Evolutionary conservation across 1,140 invertebrate species (phyloP).

Genomic region (Hesperophylax magnus): DNA sequence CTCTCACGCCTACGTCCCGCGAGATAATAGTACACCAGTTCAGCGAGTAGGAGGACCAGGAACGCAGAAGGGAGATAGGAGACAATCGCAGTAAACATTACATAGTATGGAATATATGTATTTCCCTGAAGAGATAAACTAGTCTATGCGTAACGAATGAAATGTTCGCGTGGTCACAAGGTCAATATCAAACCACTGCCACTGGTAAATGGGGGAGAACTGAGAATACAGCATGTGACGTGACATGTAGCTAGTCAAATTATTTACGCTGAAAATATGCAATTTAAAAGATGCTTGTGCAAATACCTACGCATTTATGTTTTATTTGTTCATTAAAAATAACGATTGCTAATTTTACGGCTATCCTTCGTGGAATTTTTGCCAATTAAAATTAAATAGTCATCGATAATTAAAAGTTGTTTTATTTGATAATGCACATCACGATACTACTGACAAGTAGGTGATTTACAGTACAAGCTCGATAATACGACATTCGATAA

Average conservation of each 20-base stretch:
- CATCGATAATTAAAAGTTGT: too few species aligned
- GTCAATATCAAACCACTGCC: background rate
- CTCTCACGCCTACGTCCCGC: too few species aligned
- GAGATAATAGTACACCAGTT: background rate
- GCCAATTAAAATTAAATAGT: background rate
- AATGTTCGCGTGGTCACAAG: slow-evolving; percentile 9
- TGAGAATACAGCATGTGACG: background rate
- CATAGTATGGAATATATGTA: background rate
- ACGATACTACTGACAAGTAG: too few species aligned
- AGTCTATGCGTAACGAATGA: background rate
- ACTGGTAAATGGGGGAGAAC: background rate
- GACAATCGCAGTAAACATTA: background rate
- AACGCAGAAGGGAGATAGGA: background rate
- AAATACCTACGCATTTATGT: too few species aligned
- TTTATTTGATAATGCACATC: too few species aligned
- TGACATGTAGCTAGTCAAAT: too few species aligned
- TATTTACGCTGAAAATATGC: too few species aligned
- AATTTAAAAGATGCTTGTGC: too few species aligned
- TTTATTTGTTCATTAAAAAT: too few species aligned
- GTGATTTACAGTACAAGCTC: too few species aligned
- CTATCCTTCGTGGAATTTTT: background rate
- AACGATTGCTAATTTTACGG: too few species aligned
- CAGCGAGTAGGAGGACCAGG: background rate
- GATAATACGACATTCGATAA: too few species aligned
- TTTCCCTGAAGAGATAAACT: background rate